phyloP scores from a whole-genome alignment of 2,888 invertebrate species.

The Nesidiocoris tenuis region DNA sequence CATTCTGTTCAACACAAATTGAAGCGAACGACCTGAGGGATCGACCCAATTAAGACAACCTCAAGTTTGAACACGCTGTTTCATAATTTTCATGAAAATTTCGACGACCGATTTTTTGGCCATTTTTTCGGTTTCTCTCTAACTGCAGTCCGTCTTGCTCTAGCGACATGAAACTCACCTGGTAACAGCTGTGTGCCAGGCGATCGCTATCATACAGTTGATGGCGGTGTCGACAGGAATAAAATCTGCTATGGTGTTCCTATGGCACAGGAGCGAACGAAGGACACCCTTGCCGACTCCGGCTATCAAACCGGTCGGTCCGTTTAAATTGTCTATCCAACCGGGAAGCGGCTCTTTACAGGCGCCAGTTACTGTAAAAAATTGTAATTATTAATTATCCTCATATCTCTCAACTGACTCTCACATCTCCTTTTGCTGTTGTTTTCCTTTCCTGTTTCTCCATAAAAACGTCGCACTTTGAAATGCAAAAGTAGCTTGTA shows the following conservation, averaged over 20 bases:
- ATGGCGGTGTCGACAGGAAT: conserved; percentile 57
- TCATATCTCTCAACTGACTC: too few species aligned
- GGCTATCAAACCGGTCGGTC: conserved; percentile 71
- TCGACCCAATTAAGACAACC: too few species aligned
- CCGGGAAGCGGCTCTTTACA: conserved; percentile 76
- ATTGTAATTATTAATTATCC: not conserved
- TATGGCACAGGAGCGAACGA: conserved; percentile 57
- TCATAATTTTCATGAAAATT: too few species aligned
- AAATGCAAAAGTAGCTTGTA: too few species aligned
- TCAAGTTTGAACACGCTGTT: too few species aligned
- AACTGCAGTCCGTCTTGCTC: too few species aligned
- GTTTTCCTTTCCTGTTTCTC: not conserved
- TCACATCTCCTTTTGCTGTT: too few species aligned
- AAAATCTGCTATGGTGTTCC: conserved; percentile 55
- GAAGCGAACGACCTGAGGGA: too few species aligned
- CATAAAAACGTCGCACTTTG: not conserved
- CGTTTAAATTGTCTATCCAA: conserved; percentile 90
- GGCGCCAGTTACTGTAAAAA: conserved; percentile 70
- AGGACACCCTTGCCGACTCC: conserved; percentile 58
- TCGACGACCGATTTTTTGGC: too few species aligned
- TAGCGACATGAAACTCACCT: too few species aligned
- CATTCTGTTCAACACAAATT: too few species aligned
- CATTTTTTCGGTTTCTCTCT: too few species aligned
- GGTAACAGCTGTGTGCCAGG: conserved; percentile 57
- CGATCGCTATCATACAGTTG: conserved; percentile 58